Evolutionary conservation across 64 coral and sea anemone genomes (phyloP).

Genomic region (Pachyseris speciosa): DNA sequence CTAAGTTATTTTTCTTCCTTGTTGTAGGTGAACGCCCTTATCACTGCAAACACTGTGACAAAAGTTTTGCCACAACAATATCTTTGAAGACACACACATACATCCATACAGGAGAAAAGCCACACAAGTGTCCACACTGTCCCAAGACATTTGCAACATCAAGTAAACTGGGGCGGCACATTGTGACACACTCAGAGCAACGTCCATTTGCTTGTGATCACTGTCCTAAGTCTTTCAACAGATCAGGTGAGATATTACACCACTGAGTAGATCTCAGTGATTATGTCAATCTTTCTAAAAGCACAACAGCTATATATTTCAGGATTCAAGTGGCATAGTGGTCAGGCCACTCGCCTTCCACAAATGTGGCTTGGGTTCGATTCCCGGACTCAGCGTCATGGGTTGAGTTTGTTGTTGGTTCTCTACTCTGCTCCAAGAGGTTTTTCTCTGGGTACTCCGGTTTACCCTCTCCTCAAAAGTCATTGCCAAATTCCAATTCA

Average conservation of each 20-base stretch:
- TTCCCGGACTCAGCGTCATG: no score
- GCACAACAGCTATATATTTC: no score
- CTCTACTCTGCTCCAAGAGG: no score
- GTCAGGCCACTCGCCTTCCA: no score
- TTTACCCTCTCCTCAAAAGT: no score
- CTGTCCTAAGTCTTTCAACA: slow-evolving; percentile 84
- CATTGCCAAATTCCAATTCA: no score
- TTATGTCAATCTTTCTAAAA: not conserved
- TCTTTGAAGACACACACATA: slow-evolving; percentile 87
- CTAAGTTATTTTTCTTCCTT: not conserved
- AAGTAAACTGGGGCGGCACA: slow-evolving; percentile 84
- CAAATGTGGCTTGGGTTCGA: no score
- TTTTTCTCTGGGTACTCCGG: no score
- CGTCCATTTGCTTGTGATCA: slow-evolving; percentile 74
- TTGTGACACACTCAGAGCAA: slow-evolving; percentile 86
- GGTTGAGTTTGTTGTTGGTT: no score
- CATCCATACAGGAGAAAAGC: slow-evolving; percentile 87
- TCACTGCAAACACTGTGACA: slow-evolving; percentile 82
- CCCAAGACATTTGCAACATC: slow-evolving; percentile 89
- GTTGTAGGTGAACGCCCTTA: slow-evolving; percentile 79
- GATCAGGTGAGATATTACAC: slow-evolving; percentile 55
- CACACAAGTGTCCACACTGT: slow-evolving; percentile 84
- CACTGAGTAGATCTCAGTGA: not conserved
- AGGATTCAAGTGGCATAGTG: no score
- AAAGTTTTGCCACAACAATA: slow-evolving; percentile 86